A percentile compares a stretch with the other conserved stretches of the same genome.
These are phyloP conservation scores for Alouatta palliata DNA, from an alignment of 2,113 vertebrate species.

Conservation along the genomic window DNA sequence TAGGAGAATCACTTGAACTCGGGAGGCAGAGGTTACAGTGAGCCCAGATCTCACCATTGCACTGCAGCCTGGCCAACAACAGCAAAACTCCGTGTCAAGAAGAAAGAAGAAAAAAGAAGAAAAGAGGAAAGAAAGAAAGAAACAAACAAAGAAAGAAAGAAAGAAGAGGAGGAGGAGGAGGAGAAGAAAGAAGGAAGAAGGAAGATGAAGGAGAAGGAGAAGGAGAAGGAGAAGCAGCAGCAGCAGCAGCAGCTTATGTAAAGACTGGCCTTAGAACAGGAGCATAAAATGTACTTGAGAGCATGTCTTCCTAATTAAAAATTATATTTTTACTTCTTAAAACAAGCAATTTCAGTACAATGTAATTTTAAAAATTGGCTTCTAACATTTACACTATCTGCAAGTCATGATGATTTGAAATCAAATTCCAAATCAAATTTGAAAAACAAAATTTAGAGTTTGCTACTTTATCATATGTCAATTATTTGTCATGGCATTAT, in stretches of 20 bases:
- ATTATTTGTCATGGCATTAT: background rate
- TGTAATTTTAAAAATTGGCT: background rate
- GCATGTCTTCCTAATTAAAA: constrained; percentile 19
- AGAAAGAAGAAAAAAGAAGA: too few relatives aligned
- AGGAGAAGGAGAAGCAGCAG: too few relatives aligned
- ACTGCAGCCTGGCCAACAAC: too few relatives aligned
- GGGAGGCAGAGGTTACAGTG: too few relatives aligned
- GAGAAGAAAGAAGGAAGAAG: too few relatives aligned
- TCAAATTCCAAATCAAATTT: background rate
- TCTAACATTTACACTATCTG: background rate
- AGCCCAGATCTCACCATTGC: too few relatives aligned
- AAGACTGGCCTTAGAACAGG: background rate
- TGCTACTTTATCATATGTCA: background rate
- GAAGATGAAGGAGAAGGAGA: too few relatives aligned
- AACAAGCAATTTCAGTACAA: background rate
- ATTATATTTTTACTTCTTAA: background rate
- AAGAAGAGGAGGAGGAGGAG: too few relatives aligned
- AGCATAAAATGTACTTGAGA: background rate
- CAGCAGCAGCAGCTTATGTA: background rate
- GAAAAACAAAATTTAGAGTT: constrained; percentile 26
- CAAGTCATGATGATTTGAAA: background rate
- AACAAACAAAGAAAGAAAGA: too few relatives aligned
- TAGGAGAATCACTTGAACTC: too few relatives aligned
- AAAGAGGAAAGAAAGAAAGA: too few relatives aligned
- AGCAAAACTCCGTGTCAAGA: too few relatives aligned